Evolutionary conservation across 1,140 invertebrate species (phyloP), one percentile per base, ranked within the genome.

Genomic region (Drosophila miranda): DNA sequence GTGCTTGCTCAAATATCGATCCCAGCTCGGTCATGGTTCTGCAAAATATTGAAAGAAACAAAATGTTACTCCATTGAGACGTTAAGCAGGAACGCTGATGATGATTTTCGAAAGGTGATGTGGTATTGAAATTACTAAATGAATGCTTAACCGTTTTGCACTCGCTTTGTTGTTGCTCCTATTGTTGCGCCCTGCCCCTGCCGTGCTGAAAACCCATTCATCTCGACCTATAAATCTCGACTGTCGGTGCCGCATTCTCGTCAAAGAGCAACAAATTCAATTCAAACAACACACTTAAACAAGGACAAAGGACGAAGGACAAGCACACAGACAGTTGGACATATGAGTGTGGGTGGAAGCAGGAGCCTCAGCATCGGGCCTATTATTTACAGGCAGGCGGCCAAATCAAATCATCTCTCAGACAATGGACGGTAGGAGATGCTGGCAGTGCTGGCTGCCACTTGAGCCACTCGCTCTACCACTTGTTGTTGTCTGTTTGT

Each of bases 351-450:
- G 69, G 68, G 42, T 26, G 42, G 66, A n/a, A n/a, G 64, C 45
- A 50, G 30, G 46, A 34, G 56, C 56, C 49, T 41, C 44, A 28
- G 41, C 30, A 14, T 38, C 19, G n/a, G 34, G 67, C 64, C 64
- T 57, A 68, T 78, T 78, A 58, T 61, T 73, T 74, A 53, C 60
- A 50, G 53, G 57, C 60, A 34, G 54, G 55, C 67, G 45, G 56
- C 69, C 60, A 70, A 87, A 86, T 86, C 82, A 86, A 86, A 86
- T 87, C 74, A 78, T 66, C 56, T 71, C 55, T 23, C 64, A 54
- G 55, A 70, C 51, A 46, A 60, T 53, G 58, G 41, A 51, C 48
- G 66, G 34, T 59, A 38, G 34, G 34, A 13, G 34, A 11, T 38
- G 34, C 30, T 34, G 30, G 30, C 34, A 9, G 13, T 38, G 34